A percentile compares a stretch with the other conserved stretches of the same genome.
phyloP scores from a whole-genome alignment of 2,888 invertebrate genomes.

The Marasmarcha lunaedactyla region DNA sequence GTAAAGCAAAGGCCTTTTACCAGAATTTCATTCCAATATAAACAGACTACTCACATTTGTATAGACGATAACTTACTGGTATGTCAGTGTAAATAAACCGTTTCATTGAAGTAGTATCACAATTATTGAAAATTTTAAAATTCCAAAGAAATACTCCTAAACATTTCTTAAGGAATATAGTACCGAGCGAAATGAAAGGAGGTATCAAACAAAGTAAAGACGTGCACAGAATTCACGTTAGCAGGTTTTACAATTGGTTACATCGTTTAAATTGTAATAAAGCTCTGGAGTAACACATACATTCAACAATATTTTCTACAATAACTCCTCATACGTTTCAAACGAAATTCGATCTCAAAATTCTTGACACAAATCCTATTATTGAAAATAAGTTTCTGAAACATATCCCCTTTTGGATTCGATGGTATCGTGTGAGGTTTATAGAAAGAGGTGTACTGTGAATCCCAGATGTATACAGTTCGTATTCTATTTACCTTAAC shows the following conservation, averaged over 20 bases:
- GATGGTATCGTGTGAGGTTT: slow-evolving; percentile 34
- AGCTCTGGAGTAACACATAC: slow-evolving; percentile 53
- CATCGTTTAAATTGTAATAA: slow-evolving; percentile 65
- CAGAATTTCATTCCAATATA: too few species aligned
- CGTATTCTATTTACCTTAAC: slow-evolving; percentile 61
- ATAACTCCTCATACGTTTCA: slow-evolving; percentile 21
- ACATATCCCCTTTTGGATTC: slow-evolving; percentile 17
- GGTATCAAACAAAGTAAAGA: slow-evolving; percentile 47
- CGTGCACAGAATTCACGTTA: slow-evolving; percentile 54
- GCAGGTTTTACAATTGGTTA: slow-evolving; percentile 63
- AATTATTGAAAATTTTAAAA: too few species aligned
- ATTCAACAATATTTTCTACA: slow-evolving; percentile 14
- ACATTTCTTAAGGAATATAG: slow-evolving; percentile 5
- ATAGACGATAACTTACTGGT: too few species aligned
- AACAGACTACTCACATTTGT: too few species aligned
- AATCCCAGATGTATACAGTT: slow-evolving; percentile 56
- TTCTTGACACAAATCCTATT: slow-evolving; percentile 1
- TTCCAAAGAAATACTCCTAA: not conserved
- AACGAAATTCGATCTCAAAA: slow-evolving; percentile 17
- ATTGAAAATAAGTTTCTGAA: slow-evolving; percentile 8
- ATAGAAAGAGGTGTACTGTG: slow-evolving; percentile 55
- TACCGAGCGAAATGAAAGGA: slow-evolving; percentile 30
- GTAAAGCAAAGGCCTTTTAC: too few species aligned
- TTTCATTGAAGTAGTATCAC: too few species aligned
- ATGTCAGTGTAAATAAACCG: too few species aligned